Conservation (phyloP, 2,797 vertebrate species). For the Phylloscopus collybita region DNA sequence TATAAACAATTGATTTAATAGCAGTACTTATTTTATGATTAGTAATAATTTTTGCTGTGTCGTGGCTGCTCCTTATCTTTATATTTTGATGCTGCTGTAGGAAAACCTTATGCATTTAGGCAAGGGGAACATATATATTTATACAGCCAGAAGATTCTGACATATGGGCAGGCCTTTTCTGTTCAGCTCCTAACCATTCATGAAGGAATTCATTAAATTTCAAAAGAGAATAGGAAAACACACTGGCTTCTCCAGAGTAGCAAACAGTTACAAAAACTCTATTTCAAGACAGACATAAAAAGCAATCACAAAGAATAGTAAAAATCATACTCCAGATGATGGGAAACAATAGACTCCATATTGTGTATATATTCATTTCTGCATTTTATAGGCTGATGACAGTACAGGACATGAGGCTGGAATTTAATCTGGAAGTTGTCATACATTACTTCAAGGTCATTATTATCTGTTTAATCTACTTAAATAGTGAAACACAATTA, state of each 20-base stretch:
- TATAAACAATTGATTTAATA: neutral
- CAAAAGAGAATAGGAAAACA: constrained; percentile 19
- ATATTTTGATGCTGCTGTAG: neutral
- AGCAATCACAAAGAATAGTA: constrained; percentile 68
- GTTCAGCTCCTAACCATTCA: constrained; percentile 29
- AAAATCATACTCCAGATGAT: constrained; percentile 55
- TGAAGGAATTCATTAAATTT: constrained; percentile 57
- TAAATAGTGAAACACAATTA: neutral
- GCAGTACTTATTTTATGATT: neutral
- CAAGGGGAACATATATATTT: neutral
- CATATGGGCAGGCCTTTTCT: constrained; percentile 28
- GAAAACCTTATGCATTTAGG: neutral
- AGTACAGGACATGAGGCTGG: neutral
- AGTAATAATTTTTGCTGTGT: neutral
- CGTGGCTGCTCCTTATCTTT: neutral
- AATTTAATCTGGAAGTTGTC: constrained; percentile 20
- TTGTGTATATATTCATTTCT: neutral
- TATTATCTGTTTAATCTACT: neutral
- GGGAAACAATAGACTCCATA: constrained; percentile 34
- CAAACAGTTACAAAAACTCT: constrained; percentile 59
- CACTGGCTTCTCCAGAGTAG: constrained; percentile 26
- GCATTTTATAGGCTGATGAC: neutral
- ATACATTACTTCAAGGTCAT: neutral
- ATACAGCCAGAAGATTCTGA: neutral
- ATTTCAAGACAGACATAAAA: constrained; percentile 65